Evolutionary conservation across 92 coral and sea anemone species (phyloP), one percentile per base, ranked within the genome.

Genomic region (Parazoanthus darwini): DNA sequence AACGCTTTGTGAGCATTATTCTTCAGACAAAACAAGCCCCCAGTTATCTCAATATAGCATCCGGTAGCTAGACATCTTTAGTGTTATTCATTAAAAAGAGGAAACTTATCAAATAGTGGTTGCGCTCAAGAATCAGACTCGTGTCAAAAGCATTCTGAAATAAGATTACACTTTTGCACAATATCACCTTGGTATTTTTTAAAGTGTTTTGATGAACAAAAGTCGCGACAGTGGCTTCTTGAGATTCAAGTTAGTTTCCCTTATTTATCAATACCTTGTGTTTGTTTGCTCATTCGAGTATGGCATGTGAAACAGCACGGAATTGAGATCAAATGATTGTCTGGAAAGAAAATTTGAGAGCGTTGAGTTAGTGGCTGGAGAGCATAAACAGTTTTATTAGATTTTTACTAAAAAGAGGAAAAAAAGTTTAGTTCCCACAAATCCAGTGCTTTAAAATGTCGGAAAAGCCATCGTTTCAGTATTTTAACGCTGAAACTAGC

Each of bases 401-500:
- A 14, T 6, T 18, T 4, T 38, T 1, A 56, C 13, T 16, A 44
- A 59, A 23, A 4, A 16, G 35, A 20, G 66, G 38, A 74, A 74
- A 48, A 36, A 15, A 2, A 16, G 8, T 16, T 16, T 37, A 15
- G 9, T 5, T 8, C 11, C n/a, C 35, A 29, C 29, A 14, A 16
- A 1, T 20, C 14, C 11, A 42, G 29, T 5, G 59, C 11, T n/a
- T 1, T 13, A 67, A 43, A 84, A 84, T 84, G 87, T 84, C 87
- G 4, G 87, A 84, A 23, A 48, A 71, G 5, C 29, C 79, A 2
- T 71, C 87, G 6, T 29, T 84, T 9, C 87, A 84, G 65, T 46
- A 70, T 56, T 39, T 50, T 18, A 79, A 79, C 14, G 51, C 70
- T 43, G 87, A 71, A 46, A 11, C 51, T 0, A 26, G 23, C 29